Percentiles rank a stretch among this genome's conserved stretches.
phyloP scores from a whole-genome alignment of 2,888 invertebrate species.

The Platycheirus rosarum region DNA sequence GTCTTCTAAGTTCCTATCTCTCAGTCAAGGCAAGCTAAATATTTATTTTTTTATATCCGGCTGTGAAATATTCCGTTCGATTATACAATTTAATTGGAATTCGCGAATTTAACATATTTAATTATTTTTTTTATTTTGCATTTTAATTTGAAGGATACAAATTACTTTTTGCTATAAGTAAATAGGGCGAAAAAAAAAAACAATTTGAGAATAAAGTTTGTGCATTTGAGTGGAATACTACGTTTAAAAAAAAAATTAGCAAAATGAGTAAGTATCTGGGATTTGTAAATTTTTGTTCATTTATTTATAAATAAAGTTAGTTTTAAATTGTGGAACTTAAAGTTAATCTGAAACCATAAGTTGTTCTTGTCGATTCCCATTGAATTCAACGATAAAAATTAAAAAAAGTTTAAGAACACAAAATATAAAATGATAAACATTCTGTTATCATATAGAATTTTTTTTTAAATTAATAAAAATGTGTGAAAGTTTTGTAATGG shows the following conservation, averaged over 20 bases:
- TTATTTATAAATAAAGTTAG: neutral
- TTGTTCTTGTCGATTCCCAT: too few species aligned
- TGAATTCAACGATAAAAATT: too few species aligned
- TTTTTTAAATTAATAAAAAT: too few species aligned
- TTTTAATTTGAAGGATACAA: conserved; percentile 31
- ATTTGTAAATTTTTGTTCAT: neutral
- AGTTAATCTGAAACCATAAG: too few species aligned
- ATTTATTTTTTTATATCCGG: conserved; percentile 19
- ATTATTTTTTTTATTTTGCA: conserved; percentile 6
- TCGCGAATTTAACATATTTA: conserved; percentile 18
- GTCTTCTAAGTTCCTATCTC: too few species aligned
- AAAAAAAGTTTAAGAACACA: too few species aligned
- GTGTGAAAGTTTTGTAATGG: too few species aligned
- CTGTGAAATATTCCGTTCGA: conserved; percentile 14
- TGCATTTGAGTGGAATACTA: conserved; percentile 5
- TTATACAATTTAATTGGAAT: neutral
- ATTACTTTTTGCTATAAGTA: neutral
- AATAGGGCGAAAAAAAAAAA: conserved; percentile 9
- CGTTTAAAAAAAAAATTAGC: conserved; percentile 3
- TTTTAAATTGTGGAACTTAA: too few species aligned
- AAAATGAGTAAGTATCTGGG: conserved; percentile 61
- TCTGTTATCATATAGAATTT: too few species aligned
- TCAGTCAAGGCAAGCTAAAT: conserved; percentile 59
- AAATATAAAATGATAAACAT: too few species aligned
- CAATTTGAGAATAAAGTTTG: conserved; percentile 9